Conservation (phyloP, 2,797 vertebrate genomes). For the Novumbra hubbsi region DNA sequence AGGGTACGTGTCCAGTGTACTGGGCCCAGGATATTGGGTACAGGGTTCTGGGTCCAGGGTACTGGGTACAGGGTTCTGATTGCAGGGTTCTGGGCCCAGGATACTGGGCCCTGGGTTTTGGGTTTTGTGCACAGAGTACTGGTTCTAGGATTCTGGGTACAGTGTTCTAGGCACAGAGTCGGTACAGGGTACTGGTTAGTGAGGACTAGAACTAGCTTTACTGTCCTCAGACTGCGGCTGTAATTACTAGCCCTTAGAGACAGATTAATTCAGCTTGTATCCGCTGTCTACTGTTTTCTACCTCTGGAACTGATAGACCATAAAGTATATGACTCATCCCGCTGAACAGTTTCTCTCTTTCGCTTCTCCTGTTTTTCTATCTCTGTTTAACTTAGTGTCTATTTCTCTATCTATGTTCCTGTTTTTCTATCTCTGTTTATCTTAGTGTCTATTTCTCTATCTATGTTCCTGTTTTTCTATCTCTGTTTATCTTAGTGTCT, state of each 20-base stretch:
- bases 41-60: too few relatives aligned
- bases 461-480: too few relatives aligned
- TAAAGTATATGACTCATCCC: too few relatives aligned
- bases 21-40: too few relatives aligned
- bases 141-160: too few relatives aligned
- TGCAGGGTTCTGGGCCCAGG: too few relatives aligned
- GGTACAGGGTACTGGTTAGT: constrained; percentile 19
- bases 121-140: too few relatives aligned
- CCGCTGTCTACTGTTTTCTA: constrained; percentile 35
- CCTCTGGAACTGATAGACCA: constrained; percentile 50
- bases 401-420: background rate
- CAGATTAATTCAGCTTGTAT: constrained; percentile 2
- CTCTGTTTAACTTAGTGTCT: constrained; percentile 24
- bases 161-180: too few relatives aligned
- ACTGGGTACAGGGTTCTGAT: too few relatives aligned
- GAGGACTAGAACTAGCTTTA: constrained; percentile 64
- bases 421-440: constrained; percentile 34
- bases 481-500: background rate
- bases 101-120: too few relatives aligned
- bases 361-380: constrained; percentile 15
- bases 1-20: too few relatives aligned
- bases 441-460: background rate
- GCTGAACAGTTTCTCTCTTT: constrained; percentile 29
- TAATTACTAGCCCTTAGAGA: constrained; percentile 71
- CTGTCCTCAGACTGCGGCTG: constrained; percentile 49